Base-by-base conservation (phyloP, 2,113 vertebrate genomes). In the Rhinogobius similis region DNA sequence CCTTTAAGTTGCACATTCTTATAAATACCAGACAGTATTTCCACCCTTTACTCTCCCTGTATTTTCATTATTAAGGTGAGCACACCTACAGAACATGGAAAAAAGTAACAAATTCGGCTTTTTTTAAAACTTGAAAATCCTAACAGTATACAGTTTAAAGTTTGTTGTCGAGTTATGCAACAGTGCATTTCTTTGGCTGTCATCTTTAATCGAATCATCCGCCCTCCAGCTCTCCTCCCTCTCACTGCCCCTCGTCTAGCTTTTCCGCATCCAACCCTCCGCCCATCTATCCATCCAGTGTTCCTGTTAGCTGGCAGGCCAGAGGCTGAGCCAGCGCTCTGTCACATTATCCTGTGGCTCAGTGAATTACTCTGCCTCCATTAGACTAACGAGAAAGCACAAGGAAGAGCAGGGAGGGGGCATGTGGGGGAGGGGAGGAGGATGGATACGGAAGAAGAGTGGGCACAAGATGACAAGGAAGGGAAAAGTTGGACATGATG, bases 351-450 rank as follows among this genome's bases (percentile, higher is more conserved):
- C 84, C 73, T 55, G 68, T 76, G 41, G 66, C 90, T 91, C 90
- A 93, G 88, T 91, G 87, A 91, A 93, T 93, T 91, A 92, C 85
- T 83, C 73, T 62, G 69, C 86, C 79, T 92, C 92, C 91, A 93
- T 93, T 92, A 91, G 72, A 61, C 83, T 90, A 92, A 90, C 83
- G 78, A 90, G 85, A 92, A 90, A 82, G 73, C 82, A 71, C 67
- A 70, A 70, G 55, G 65, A 72, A 16, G 53, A 62, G 76, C 46
- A 27, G 44, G 36, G 23, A n/a, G 39, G 27, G 46, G 24, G 32
- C 44, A 58, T 26, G 43, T 53, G 48, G 69, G n/a, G 36, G 39
- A 48, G 59, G 58, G 24, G 53, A 56, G 59, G 2, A 20, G 61
- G 56, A 38, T 2, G 59, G 10, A 75, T 38, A 38, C 58, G 36